Base-by-base conservation (phyloP, 2,797 vertebrate genomes). In the Uromys caudimaculatus region DNA sequence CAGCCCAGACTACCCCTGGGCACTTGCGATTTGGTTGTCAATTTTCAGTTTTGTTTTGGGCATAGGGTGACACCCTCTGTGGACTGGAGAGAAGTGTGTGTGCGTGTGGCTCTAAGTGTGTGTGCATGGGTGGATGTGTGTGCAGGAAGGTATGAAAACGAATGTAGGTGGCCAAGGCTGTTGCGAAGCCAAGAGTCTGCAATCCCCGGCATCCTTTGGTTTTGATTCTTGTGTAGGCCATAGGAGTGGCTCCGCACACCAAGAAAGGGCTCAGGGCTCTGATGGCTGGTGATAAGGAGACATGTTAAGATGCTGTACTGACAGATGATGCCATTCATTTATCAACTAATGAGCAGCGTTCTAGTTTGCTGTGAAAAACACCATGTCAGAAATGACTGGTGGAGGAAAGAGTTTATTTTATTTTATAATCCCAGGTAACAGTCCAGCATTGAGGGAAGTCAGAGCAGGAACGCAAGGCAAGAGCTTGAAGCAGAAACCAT, bases 21-120 rank as follows among this genome's bases (percentile, higher is more conserved):
- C 0, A 2, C 90, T 95, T 93, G 90, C 50, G 77, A 38, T 94
- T 89, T 75, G 29, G n/a, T 60, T 85, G 62, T 91, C 77, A 32
- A 69, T 60, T 96, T 95, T 86, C 56, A 32, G 85, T 95, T 79
- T 89, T 79, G 29, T 73, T 58, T 95, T 38, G 90, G 67, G 75
- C 50, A 21, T 41, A 32, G 58, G 52, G 60, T 93, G 82, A 90
- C 24, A 41, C 17, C 32, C 32, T 41, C 29, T 10, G 6, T 35
- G 41, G 86, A 50, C n/a, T 10, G 58, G 77, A 93, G 60, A 38
- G 62, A 60, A 60, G 10, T 38, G 41, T 0, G 24, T 10, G 52
- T 27, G 41, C 23, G 52, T 44, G 47, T n/a, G n/a, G 27, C 67
- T 23, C 29, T 82, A 41, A 19, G 67, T n/a, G 52, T 7, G 58